Conservation (phyloP, 2,113 vertebrate genomes). For the Trochalopteron elliotii region DNA sequence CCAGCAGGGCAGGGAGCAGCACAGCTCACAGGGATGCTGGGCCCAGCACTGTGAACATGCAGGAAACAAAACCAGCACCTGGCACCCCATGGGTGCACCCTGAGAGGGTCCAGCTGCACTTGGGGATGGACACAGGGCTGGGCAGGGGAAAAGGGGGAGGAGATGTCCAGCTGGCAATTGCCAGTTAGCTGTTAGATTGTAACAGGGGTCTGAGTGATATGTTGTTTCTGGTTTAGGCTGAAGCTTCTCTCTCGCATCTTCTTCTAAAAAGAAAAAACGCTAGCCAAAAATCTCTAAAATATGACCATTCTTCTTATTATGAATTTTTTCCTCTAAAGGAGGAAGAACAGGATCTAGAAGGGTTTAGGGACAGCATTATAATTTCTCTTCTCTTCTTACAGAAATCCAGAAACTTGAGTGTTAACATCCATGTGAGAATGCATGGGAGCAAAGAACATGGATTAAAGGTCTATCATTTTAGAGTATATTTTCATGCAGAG, state of each 20-base stretch:
- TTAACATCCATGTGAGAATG: not conserved
- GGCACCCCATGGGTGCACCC: accelerated
- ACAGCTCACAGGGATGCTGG: not conserved
- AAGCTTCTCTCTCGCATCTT: not conserved
- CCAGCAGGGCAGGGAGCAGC: not conserved
- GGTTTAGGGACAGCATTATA: not conserved
- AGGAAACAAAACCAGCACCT: not conserved
- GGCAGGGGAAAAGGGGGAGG: not conserved
- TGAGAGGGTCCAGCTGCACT: not conserved
- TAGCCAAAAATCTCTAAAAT: not conserved
- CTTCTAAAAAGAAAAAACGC: not conserved
- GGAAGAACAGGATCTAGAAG: not conserved
- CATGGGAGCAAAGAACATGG: not conserved
- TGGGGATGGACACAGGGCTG: accelerated
- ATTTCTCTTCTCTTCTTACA: not conserved
- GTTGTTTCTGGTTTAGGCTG: not conserved
- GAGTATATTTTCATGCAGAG: not conserved
- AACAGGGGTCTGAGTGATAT: not conserved
- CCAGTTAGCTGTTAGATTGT: not conserved
- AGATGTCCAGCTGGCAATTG: not conserved
- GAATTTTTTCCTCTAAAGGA: not conserved
- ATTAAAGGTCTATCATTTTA: not conserved
- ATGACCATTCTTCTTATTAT: not conserved
- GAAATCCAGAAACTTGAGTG: not conserved
- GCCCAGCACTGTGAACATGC: accelerated